Evolutionary conservation across 2,797 vertebrate genomes (phyloP).

Genomic region (Crenichthys baileyi): DNA sequence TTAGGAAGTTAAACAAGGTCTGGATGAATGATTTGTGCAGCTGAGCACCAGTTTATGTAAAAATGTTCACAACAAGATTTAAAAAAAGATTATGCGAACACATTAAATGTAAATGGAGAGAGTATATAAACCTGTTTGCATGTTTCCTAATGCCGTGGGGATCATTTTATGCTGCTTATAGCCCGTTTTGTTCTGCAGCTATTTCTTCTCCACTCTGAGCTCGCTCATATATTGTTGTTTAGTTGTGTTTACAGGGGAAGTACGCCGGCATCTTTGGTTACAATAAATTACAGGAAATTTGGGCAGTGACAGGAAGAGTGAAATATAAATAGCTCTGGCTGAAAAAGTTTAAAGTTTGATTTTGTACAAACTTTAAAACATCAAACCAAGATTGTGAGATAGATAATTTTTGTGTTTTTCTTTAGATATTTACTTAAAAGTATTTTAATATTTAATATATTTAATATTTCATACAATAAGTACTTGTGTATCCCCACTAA

Average conservation of each 20-base stretch:
- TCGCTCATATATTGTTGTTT: conserved; percentile 15
- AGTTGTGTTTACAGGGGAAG: conserved; percentile 4
- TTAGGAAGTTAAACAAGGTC: not conserved
- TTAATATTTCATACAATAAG: not conserved
- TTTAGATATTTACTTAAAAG: no score
- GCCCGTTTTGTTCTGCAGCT: conserved; percentile 20
- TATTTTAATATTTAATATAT: no score
- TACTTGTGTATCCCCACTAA: no score
- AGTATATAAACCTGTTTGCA: not conserved
- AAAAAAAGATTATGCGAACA: not conserved
- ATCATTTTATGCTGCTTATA: conserved; percentile 5
- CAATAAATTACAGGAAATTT: conserved; percentile 8
- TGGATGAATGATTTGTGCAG: not conserved
- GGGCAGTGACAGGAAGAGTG: not conserved
- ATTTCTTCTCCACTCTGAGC: conserved; percentile 19
- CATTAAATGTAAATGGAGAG: not conserved
- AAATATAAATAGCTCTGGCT: not conserved
- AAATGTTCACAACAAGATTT: not conserved
- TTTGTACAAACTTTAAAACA: not conserved
- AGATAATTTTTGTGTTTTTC: not conserved
- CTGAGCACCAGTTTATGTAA: not conserved
- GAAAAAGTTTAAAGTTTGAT: not conserved
- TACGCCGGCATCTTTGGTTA: conserved; percentile 14
- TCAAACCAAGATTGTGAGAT: not conserved
- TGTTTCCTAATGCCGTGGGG: not conserved